Conservation (phyloP, 2,888 invertebrate species). For the Beris morrisii region DNA sequence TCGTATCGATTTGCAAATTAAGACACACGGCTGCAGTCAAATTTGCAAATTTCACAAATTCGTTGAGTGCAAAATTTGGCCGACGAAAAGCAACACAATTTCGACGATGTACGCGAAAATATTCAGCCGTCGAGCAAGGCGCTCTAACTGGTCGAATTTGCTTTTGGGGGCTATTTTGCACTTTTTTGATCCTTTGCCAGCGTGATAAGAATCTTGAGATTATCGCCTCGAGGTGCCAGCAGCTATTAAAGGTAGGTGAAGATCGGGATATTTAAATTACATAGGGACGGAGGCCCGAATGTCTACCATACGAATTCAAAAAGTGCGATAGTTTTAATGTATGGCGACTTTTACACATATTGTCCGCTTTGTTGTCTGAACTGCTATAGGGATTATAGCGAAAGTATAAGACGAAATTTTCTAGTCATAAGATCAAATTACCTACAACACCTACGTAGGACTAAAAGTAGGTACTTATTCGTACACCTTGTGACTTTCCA, state of each 20-base stretch:
- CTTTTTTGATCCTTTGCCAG: background rate
- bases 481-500: too few relatives aligned
- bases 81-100: background rate
- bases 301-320: background rate
- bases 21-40: slow-evolving; percentile 7
- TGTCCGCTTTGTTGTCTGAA: slow-evolving; percentile 2
- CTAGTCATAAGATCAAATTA: slow-evolving; percentile 19
- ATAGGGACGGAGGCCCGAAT: slow-evolving; percentile 8
- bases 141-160: too few relatives aligned
- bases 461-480: background rate
- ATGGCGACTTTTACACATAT: slow-evolving; percentile 4
- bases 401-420: slow-evolving; percentile 7
- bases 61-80: slow-evolving; percentile 15
- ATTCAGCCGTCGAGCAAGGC: too few relatives aligned
- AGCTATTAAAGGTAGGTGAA: background rate
- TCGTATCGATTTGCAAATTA: slow-evolving; percentile 28
- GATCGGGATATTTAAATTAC: slow-evolving; percentile 9
- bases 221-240: slow-evolving; percentile 21
- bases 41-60: slow-evolving; percentile 4
- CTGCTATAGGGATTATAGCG: background rate
- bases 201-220: slow-evolving; percentile 18
- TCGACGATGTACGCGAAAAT: background rate
- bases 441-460: slow-evolving; percentile 14
- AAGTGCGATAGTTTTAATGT: background rate
- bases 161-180: too few relatives aligned